A percentile compares a stretch with the other conserved stretches of the same genome.
phyloP scores from a whole-genome alignment of 1,140 invertebrate species.

The Phymorhynchus buccinoides region DNA sequence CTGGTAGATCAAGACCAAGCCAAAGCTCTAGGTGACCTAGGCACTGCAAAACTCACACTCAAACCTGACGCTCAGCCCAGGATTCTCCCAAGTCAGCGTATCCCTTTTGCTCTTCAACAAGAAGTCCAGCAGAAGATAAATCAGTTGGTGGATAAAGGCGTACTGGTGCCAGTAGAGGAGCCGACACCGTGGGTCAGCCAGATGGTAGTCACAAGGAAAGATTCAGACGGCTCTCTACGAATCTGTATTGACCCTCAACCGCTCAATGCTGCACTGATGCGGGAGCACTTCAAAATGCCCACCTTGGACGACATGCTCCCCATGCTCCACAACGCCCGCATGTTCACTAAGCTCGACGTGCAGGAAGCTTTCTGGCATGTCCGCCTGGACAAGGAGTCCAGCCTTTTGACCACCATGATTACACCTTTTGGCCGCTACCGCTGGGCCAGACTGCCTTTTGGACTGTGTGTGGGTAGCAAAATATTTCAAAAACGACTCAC shows the following conservation, averaged over 20 bases:
- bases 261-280: neutral
- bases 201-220: too few species aligned
- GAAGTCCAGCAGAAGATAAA: too few species aligned
- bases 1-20: neutral
- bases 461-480: constrained; percentile 49
- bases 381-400: constrained; percentile 54
- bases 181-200: too few species aligned
- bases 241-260: too few species aligned
- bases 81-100: neutral
- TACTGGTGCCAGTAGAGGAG: too few species aligned
- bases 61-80: neutral
- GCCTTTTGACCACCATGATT: constrained; percentile 59
- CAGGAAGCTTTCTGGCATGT: constrained; percentile 61
- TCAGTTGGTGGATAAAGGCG: too few species aligned
- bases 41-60: neutral
- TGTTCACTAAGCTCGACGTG: constrained; percentile 55
- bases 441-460: constrained; percentile 54
- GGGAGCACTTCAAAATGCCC: constrained; percentile 45
- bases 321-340: constrained; percentile 44
- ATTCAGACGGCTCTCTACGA: too few species aligned
- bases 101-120: constrained; percentile 2
- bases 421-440: constrained; percentile 55
- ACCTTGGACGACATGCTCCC: constrained; percentile 55
- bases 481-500: constrained; percentile 52
- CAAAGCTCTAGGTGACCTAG: neutral